phyloP scores from a whole-genome alignment of 2,113 vertebrate species.

The Macquaria ambigua region DNA sequence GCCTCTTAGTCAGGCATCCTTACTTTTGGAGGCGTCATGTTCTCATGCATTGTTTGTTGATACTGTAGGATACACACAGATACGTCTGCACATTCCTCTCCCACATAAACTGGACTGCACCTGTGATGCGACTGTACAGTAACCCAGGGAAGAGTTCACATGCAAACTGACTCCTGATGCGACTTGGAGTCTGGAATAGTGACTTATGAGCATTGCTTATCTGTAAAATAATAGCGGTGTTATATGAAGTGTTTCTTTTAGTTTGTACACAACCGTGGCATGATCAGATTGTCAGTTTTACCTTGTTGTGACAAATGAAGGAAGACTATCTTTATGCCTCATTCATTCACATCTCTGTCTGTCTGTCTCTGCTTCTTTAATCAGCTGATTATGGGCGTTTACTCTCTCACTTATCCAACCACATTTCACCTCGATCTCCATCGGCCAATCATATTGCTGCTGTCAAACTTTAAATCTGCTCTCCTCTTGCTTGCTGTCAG shows the following conservation, averaged over 20 bases:
- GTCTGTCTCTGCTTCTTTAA: no score
- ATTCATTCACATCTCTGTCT: no score
- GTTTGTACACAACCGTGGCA: neutral
- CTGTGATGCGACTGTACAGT: constrained; percentile 46
- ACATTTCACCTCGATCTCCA: no score
- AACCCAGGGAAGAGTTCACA: constrained; percentile 8
- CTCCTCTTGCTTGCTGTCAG: no score
- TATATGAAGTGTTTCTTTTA: constrained; percentile 1
- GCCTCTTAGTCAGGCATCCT: neutral
- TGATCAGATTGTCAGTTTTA: neutral
- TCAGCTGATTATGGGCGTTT: no score
- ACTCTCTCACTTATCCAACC: no score
- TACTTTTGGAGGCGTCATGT: constrained; percentile 6
- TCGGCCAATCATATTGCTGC: no score
- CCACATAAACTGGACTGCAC: constrained; percentile 55
- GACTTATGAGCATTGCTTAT: neutral
- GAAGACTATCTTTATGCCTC: no score
- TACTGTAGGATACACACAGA: constrained; percentile 56
- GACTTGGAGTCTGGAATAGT: neutral
- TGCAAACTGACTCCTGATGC: neutral
- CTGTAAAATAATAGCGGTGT: neutral
- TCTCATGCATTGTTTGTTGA: constrained; percentile 47
- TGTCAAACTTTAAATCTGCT: no score
- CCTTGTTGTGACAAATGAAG: neutral
- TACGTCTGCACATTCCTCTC: constrained; percentile 61